phyloP scores from a whole-genome alignment of 2,888 invertebrate species.

The Zonitis immaculata region DNA sequence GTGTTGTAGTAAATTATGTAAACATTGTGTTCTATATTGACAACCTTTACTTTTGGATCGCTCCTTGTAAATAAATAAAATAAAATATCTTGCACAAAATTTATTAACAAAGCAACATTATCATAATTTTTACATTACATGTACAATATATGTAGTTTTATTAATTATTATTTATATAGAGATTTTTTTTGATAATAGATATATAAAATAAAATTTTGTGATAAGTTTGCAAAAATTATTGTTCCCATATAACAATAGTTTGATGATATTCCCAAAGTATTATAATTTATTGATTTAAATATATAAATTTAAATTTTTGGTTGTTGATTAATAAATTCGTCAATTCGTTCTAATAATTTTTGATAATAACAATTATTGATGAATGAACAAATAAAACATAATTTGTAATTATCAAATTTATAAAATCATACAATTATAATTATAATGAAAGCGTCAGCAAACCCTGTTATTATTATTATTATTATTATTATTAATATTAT shows the following conservation, averaged over 20 bases:
- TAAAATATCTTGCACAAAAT: slow-evolving; percentile 32
- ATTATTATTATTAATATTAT: slow-evolving; percentile 9
- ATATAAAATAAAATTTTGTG: slow-evolving; percentile 36
- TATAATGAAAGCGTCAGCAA: slow-evolving; percentile 22
- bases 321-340: no score
- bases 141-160: slow-evolving; percentile 27
- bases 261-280: slow-evolving; percentile 14
- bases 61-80: no score
- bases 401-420: no score
- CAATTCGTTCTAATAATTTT: no score
- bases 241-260: slow-evolving; percentile 32
- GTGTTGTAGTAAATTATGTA: no score
- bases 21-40: no score
- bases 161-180: no score
- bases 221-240: slow-evolving; percentile 29
- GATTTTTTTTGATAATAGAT: slow-evolving; percentile 27
- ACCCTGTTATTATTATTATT: slow-evolving; percentile 19
- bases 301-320: no score
- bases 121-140: slow-evolving; percentile 28
- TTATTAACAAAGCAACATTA: slow-evolving; percentile 41
- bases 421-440: no score
- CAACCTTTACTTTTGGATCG: no score
- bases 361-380: no score
- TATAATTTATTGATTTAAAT: slow-evolving; percentile 11
- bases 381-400: no score